A percentile compares a stretch with the other conserved stretches of the same genome.
These are phyloP conservation scores for Glossophaga mutica DNA, from an alignment of 2,797 vertebrate genomes.

Conservation along the genomic window DNA sequence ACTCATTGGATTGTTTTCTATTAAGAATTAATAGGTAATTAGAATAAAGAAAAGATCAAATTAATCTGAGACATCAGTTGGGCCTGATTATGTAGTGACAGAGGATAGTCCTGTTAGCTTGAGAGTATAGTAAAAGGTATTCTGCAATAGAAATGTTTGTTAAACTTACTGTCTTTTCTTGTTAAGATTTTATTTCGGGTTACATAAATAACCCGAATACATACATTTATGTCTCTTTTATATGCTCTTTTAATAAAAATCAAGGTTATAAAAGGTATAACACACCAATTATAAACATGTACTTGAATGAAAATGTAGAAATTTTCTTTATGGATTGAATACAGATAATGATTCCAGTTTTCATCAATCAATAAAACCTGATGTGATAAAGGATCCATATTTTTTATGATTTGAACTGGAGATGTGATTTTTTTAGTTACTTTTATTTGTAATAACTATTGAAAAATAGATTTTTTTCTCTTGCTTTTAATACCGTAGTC, in stretches of 20 bases:
- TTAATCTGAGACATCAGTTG: not conserved
- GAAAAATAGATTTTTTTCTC: conserved; percentile 5
- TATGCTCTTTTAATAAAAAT: conserved; percentile 44
- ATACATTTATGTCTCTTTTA: not conserved
- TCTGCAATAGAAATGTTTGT: conserved; percentile 6
- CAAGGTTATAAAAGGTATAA: not conserved
- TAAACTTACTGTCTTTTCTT: not conserved
- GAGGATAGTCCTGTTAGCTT: not conserved
- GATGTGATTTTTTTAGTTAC: not conserved
- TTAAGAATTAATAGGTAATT: conserved; percentile 19
- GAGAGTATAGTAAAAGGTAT: not conserved
- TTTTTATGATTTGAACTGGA: conserved; percentile 33
- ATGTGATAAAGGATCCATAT: not conserved
- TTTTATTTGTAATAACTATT: conserved; percentile 15
- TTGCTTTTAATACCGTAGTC: not conserved
- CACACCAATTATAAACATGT: not conserved
- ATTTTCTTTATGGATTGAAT: conserved; percentile 28
- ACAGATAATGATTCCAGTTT: conserved; percentile 6
- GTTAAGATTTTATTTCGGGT: conserved; percentile 23
- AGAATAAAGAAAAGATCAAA: not conserved
- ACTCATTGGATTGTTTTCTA: not conserved
- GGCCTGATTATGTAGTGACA: not conserved
- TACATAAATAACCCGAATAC: not conserved
- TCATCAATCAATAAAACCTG: conserved; percentile 33
- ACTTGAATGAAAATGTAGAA: conserved; percentile 26